phyloP scores from a whole-genome alignment of 2,797 vertebrate species.

The Enoplosus armatus region DNA sequence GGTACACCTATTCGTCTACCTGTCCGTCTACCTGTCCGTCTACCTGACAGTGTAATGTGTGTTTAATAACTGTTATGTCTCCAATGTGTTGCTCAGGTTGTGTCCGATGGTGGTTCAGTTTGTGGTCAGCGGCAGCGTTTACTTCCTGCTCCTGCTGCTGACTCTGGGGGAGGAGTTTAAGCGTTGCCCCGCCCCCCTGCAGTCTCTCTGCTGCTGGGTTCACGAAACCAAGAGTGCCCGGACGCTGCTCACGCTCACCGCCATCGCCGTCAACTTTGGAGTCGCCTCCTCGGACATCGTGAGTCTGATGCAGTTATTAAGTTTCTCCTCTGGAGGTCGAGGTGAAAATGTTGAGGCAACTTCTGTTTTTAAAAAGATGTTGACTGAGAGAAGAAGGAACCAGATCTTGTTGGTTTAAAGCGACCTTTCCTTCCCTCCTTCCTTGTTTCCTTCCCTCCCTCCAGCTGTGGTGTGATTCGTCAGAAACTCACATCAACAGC shows the following conservation, averaged over 20 bases:
- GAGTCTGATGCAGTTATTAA: background rate
- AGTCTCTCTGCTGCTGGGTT: slow-evolving; percentile 77
- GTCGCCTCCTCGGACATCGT: slow-evolving; percentile 56
- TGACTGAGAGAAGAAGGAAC: no score
- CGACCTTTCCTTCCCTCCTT: background rate
- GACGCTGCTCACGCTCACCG: slow-evolving; percentile 73
- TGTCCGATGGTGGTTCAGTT: slow-evolving; percentile 62
- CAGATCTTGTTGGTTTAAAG: no score
- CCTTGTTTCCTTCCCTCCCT: background rate
- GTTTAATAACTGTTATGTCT: background rate
- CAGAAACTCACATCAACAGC: slow-evolving; percentile 6
- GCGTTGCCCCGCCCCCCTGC: slow-evolving; percentile 67
- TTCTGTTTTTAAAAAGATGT: no score
- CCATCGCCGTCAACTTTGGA: slow-evolving; percentile 59
- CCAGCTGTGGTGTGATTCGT: slow-evolving; percentile 59
- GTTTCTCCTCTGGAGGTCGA: background rate
- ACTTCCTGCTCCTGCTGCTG: slow-evolving; percentile 70
- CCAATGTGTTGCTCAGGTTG: slow-evolving; percentile 15
- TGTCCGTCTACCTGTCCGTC: background rate
- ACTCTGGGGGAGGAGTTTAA: slow-evolving; percentile 80
- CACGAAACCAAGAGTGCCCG: slow-evolving; percentile 74
- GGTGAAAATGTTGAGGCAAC: background rate
- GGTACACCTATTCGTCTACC: slow-evolving; percentile 35
- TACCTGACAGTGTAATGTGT: no score
- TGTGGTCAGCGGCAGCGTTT: slow-evolving; percentile 42